These are phyloP conservation scores for Paraescarpia echinospica DNA, from an alignment of 1,140 invertebrate genomes.

Conservation along the genomic window DNA sequence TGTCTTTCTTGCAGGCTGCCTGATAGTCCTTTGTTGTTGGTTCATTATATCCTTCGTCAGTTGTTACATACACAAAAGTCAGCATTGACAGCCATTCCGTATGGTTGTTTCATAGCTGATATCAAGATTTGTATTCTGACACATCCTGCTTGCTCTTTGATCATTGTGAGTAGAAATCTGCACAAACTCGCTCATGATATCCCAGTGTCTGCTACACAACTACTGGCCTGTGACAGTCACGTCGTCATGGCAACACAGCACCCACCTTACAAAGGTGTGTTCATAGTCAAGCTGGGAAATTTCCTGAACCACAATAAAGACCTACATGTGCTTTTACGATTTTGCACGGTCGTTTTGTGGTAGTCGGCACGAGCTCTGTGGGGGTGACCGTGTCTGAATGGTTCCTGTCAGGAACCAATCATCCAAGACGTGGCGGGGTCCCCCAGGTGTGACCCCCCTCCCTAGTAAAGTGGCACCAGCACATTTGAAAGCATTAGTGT, in stretches of 20 bases:
- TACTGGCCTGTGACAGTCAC: neutral
- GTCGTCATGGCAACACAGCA: neutral
- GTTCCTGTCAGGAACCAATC: neutral
- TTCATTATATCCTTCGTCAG: neutral
- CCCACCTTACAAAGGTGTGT: neutral
- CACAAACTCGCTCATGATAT: neutral
- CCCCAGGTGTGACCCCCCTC: neutral
- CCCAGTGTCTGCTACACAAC: neutral
- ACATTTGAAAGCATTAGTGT: neutral
- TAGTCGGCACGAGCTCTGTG: too few relatives aligned
- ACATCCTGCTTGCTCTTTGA: neutral
- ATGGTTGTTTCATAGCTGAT: neutral
- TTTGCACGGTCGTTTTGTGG: neutral
- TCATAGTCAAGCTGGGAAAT: neutral
- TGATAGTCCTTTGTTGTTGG: neutral
- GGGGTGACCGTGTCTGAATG: neutral
- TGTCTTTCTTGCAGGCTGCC: neutral
- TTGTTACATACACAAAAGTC: neutral
- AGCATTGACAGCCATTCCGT: neutral
- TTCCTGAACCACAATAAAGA: neutral
- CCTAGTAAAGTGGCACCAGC: neutral
- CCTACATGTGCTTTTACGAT: neutral
- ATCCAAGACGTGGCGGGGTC: neutral
- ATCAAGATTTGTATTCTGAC: neutral
- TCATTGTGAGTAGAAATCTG: neutral